A percentile compares a stretch with the other conserved stretches of the same genome.
phyloP scores from a whole-genome alignment of 2,797 vertebrate species.

The Enteromius radiatus region DNA sequence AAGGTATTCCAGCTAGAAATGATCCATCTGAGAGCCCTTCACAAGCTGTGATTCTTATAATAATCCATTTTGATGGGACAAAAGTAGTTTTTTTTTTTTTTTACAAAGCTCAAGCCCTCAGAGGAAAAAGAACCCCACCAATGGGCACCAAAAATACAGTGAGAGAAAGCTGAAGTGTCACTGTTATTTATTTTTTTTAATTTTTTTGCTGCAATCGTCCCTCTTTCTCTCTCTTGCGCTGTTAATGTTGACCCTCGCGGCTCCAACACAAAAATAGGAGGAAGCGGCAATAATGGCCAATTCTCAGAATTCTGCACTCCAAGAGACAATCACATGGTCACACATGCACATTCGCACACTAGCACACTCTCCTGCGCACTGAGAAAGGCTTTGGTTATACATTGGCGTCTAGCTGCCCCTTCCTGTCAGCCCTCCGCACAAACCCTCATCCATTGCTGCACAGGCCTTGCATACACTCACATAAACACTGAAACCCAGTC shows the following conservation, averaged over 20 bases:
- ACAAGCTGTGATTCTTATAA: conserved; percentile 56
- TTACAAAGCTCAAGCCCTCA: conserved; percentile 34
- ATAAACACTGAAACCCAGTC: conserved; percentile 25
- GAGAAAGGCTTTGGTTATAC: not conserved
- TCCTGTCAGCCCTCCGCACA: conserved; percentile 53
- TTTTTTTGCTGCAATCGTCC: not conserved
- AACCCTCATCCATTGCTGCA: conserved; percentile 46
- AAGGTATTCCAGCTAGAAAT: conserved; percentile 35
- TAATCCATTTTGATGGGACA: conserved; percentile 43
- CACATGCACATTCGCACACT: not conserved
- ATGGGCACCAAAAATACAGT: conserved; percentile 4
- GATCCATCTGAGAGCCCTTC: conserved; percentile 37
- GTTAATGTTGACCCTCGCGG: conserved; percentile 46
- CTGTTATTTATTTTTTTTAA: conserved; percentile 9
- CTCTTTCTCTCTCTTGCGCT: not conserved
- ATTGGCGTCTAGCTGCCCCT: conserved; percentile 53
- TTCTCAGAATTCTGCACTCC: conserved; percentile 18
- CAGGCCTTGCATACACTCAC: not conserved
- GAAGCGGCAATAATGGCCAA: conserved; percentile 19
- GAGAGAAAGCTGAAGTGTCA: conserved; percentile 27
- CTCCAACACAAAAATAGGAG: conserved; percentile 23
- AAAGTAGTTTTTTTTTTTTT: not conserved
- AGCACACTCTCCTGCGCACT: not conserved
- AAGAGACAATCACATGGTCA: conserved; percentile 28
- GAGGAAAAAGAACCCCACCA: conserved; percentile 31